Evolutionary conservation across 2,113 vertebrate species (phyloP).

Genomic region (Oreochromis niloticus): DNA sequence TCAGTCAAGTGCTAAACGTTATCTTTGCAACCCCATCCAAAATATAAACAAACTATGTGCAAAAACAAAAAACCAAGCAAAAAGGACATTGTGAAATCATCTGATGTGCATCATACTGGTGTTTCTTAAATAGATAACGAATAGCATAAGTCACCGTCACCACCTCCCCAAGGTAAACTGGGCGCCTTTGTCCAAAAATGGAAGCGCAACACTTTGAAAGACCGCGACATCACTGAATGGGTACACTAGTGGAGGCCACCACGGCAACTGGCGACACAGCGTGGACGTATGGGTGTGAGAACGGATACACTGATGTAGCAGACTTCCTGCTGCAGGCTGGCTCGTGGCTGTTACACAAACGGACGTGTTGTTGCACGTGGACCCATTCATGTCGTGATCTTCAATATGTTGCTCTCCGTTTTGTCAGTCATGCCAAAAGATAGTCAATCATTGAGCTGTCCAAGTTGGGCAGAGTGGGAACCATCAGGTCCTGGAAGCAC

Average conservation of each 20-base stretch:
- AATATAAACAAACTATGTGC: not conserved
- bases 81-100: not conserved
- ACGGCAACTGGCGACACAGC: conserved; percentile 96
- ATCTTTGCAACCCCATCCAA: not conserved
- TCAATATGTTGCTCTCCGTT: not conserved
- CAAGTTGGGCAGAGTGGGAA: conserved; percentile 31
- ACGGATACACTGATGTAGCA: conserved; percentile 96
- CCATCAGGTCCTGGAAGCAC: conserved; percentile 13
- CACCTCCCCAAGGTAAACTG: not conserved
- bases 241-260: conserved; percentile 80
- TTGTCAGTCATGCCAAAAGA: conserved; percentile 8
- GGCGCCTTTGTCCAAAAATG: not conserved
- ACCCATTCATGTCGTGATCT: not conserved
- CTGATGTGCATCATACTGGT: not conserved
- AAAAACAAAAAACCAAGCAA: not conserved
- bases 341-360: not conserved
- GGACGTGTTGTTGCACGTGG: not conserved
- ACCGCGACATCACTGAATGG: not conserved
- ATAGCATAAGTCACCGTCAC: not conserved
- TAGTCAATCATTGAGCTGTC: conserved; percentile 59
- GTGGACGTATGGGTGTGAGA: conserved; percentile 94
- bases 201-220: not conserved
- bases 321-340: conserved; percentile 94
- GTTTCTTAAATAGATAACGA: not conserved
- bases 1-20: not conserved